Evolutionary conservation across 2,888 invertebrate genomes (phyloP), one percentile per base, ranked within the genome.

Genomic region (Anthophora plumipes): DNA sequence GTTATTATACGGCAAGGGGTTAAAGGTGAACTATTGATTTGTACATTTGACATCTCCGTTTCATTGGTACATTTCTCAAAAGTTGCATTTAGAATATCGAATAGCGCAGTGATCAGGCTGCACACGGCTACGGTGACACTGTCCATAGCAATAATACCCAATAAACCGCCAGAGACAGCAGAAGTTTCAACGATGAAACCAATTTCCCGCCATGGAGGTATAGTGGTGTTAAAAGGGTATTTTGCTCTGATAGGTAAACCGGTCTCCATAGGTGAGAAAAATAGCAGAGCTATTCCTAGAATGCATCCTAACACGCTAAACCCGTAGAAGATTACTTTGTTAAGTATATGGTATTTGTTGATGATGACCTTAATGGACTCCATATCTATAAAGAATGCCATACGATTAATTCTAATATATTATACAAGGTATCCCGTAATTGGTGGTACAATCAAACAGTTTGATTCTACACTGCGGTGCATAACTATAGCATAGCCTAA

Each of bases 171-270:
- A 12, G 73, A 70, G 6, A 91, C 70, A 4, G 87, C 84, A n/a
- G 61, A 77, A 0, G 83, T 82, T 77, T 92, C 89, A 17, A 88
- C 50, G 9, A 67, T 11, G 52, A 89, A 87, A 37, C 85, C 88
- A 9, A 91, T 67, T 41, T 77, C 78, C 67, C 87, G 89, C 69
- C 87, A 77, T 12, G 90, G 90, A 1, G 84, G 75, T 22, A 41
- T 43, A 0, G 83, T 87, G 4, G 89, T 86, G 25, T 91, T 86
- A 63, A 91, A 91, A 8, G 92, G 92, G 64, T 89, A 92, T 25
- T 76, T 81, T 11, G 91, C 88, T 43, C 90, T 87, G 55, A 92
- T 86, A 3, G 91, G 91, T 31, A 92, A 77, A 6, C 89, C 90
- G 12, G 83, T 70, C 17, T 88, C 80, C 59, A 79, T 84, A 3